These are phyloP conservation scores for Plebejus anna DNA, from an alignment of 2,888 invertebrate genomes.

Conservation along the genomic window DNA sequence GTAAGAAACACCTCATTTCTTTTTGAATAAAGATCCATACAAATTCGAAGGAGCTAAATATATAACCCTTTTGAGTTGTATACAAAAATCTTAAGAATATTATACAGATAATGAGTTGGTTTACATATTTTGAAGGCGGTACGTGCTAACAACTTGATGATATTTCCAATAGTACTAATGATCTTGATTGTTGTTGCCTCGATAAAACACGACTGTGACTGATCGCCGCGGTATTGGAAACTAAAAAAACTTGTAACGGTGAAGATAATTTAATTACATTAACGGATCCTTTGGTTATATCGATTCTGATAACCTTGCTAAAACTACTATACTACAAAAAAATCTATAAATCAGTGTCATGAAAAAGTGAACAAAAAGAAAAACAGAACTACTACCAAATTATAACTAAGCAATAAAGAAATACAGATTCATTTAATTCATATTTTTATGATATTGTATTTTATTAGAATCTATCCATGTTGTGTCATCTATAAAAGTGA, in stretches of 20 bases:
- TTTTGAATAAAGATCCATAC: not conserved
- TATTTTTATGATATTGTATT: not conserved
- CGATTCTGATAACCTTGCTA: not conserved
- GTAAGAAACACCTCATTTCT: not conserved
- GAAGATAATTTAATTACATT: not conserved
- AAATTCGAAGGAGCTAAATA: not conserved
- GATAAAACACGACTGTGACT: conserved; percentile 22
- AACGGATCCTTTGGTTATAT: not conserved
- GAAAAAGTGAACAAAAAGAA: not conserved
- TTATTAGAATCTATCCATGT: too few relatives aligned
- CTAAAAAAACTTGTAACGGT: conserved; percentile 1
- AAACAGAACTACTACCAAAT: not conserved
- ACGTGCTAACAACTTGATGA: conserved; percentile 31
- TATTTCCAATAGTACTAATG: conserved; percentile 33
- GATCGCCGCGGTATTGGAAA: not conserved
- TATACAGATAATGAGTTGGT: not conserved
- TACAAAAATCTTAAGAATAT: not conserved
- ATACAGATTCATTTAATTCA: not conserved
- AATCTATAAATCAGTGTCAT: not conserved
- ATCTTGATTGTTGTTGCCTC: conserved; percentile 26
- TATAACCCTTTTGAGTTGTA: not conserved
- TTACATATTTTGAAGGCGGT: conserved; percentile 23
- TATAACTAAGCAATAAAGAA: not conserved
- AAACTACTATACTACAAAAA: not conserved
- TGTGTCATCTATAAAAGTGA: too few relatives aligned